Evolutionary conservation across 2,797 vertebrate species (phyloP), one percentile per base, ranked within the genome.

Genomic region (Pantherophis vulpinus): DNA sequence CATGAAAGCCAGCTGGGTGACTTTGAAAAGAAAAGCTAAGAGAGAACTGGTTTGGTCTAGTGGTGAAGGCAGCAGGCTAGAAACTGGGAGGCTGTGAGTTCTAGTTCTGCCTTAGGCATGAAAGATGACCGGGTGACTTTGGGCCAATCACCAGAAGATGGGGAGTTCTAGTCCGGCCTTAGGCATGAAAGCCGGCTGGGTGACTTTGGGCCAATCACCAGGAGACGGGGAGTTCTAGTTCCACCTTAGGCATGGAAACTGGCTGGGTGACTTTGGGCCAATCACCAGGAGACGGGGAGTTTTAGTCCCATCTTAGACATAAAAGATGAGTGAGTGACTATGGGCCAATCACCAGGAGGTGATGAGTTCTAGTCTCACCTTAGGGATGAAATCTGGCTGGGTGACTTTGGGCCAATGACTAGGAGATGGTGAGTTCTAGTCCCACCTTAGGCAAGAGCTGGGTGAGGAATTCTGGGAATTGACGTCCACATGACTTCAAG

Each of bases 161-260:
- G 10, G 0, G 61, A 63, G 27, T 61, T 61, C 25, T 61, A 63
- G 4, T 29, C 4, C 61, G 0, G 0, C 1, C 11, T 63, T 29
- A 63, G 61, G 1, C 11, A 5, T 5, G 1, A 63, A 29, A 29
- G 11, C 0, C 2, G 4, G 0, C 0, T 13, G 27, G 4, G 27
- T 29, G 61, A 5, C 27, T 13, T 5, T 29, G 27, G 11, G 25
- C 27, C 27, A 29, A 63, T 63, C 3, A 29, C 10, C 61, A 63
- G 10, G 10, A 29, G 27, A 4, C 0, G 0, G 2, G 0, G 61
- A 63, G 27, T 61, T 61, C 25, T 61, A 63, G 0, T 29, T 1
- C 61, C 1, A 1, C 1, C 0, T 63, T 29, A 63, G 61, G 1
- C 1, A 5, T 5, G 1, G 29, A 29, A 29, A 11, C 0, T 0